Conservation (phyloP, 53 echinoderm and acorn worm genomes). For the Echinometra lucunter region DNA sequence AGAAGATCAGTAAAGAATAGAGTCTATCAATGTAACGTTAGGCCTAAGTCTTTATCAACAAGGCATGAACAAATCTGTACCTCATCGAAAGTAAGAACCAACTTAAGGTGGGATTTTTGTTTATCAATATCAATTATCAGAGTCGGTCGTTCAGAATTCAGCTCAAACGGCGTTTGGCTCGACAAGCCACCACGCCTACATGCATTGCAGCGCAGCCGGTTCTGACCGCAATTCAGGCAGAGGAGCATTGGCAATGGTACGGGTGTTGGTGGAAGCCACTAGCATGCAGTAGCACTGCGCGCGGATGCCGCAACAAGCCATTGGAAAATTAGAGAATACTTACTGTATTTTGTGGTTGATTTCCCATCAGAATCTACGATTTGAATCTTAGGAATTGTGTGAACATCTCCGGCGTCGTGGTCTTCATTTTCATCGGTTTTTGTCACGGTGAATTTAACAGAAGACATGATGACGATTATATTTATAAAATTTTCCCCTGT, state of each 20-base stretch:
- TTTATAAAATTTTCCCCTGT: too few relatives aligned
- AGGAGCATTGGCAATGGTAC: not conserved
- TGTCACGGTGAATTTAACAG: slow-evolving; percentile 60
- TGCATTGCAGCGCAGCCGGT: not conserved
- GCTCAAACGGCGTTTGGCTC: not conserved
- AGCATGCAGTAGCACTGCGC: not conserved
- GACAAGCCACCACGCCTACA: not conserved
- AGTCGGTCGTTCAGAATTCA: too few relatives aligned
- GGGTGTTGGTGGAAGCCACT: not conserved
- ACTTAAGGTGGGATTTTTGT: too few relatives aligned
- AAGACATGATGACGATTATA: slow-evolving; percentile 30
- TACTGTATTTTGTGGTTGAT: slow-evolving; percentile 61
- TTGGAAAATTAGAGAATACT: not conserved
- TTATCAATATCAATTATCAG: too few relatives aligned
- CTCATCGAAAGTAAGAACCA: too few relatives aligned
- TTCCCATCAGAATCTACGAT: slow-evolving; percentile 64
- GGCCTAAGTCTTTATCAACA: too few relatives aligned
- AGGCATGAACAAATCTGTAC: too few relatives aligned
- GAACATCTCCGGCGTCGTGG: not conserved
- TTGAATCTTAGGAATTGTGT: slow-evolving; percentile 47
- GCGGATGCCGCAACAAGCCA: not conserved
- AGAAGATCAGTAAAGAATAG: too few relatives aligned
- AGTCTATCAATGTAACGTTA: too few relatives aligned
- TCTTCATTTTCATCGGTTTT: slow-evolving; percentile 52
- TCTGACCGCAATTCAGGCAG: not conserved